Base-by-base conservation (phyloP, 37 sponge, comb jelly and placozoan species). In the Tethya wilhelma region DNA sequence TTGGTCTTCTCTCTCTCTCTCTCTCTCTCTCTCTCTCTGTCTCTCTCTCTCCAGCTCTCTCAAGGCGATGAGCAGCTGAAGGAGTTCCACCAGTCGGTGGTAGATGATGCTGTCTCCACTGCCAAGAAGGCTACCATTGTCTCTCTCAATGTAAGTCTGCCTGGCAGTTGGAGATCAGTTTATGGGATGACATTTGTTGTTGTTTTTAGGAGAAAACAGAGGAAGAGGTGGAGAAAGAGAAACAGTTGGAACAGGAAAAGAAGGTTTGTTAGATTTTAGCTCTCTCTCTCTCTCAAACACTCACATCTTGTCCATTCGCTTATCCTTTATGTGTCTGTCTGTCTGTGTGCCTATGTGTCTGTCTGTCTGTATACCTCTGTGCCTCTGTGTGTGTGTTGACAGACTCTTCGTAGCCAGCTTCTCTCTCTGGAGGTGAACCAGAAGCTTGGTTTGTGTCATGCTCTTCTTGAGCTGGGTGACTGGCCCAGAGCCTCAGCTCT, bases 371-470 rank as follows among this genome's bases (percentile, higher is more conserved):
- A 19, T 49, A 11, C 55, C 11, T 17, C 17, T 17, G 11, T 11
- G 11, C 55, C 11, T 49, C 14, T 49, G 14, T 49, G 55, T 49
- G 17, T 49, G 11, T 19, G 17, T 19, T 19, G 55, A 19, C 17
- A 19, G 55, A 49, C 55, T 49, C 17, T 11, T 49, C 55, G n/a
- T n/a, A n/a, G n/a, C n/a, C 44, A 12, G 3, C 43, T 81, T 2
- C 72, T 88, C 12, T 77, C 75, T 0, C 38, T 59, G 7, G 82
- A 69, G 1, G 3, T 60, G 26, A 97, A 97, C 84, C 97, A 97
- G 92, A 94, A 94, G 81, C 63, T 97, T 4, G 90, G 95, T 0
- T 38, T 97, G 37, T 85, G 85, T 30, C 79, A 86, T n/a, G 92
- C 97, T 17, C 71, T 88, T 43, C 55, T 97, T 0, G 44, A 64